Percentiles rank a stretch among this genome's conserved stretches.
Conservation (phyloP, 2,888 invertebrate genomes). For the Lasius fuliginosus region DNA sequence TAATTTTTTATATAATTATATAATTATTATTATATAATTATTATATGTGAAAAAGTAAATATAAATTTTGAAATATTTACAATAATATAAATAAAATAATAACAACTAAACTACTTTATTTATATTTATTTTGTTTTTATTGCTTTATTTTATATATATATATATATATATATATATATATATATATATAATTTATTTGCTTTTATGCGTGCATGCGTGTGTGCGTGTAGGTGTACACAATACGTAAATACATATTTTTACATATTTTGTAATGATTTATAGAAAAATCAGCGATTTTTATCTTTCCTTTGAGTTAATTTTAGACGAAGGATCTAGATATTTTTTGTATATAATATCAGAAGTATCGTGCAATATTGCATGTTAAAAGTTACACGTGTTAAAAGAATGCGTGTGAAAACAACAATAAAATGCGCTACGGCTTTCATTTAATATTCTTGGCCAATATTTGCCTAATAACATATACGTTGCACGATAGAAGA, state of each 20-base stretch:
- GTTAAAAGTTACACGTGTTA: background rate
- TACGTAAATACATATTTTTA: background rate
- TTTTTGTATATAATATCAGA: background rate
- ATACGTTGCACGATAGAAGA: background rate
- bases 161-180: too few species aligned
- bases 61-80: too few species aligned
- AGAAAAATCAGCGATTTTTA: background rate
- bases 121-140: background rate
- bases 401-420: background rate
- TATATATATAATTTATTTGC: background rate
- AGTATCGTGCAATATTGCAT: background rate
- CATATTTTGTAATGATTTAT: background rate
- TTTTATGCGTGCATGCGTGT: too few species aligned
- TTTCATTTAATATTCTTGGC: constrained; percentile 10
- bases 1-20: too few species aligned
- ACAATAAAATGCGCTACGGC: background rate
- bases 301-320: background rate
- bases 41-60: too few species aligned
- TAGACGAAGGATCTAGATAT: background rate
- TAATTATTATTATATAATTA: too few species aligned
- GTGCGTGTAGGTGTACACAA: background rate
- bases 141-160: too few species aligned
- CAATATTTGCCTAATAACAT: background rate
- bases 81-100: too few species aligned
- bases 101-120: too few species aligned